These are phyloP conservation scores for Collichthys lucidus DNA, from an alignment of 2,113 vertebrate species.

Conservation along the genomic window DNA sequence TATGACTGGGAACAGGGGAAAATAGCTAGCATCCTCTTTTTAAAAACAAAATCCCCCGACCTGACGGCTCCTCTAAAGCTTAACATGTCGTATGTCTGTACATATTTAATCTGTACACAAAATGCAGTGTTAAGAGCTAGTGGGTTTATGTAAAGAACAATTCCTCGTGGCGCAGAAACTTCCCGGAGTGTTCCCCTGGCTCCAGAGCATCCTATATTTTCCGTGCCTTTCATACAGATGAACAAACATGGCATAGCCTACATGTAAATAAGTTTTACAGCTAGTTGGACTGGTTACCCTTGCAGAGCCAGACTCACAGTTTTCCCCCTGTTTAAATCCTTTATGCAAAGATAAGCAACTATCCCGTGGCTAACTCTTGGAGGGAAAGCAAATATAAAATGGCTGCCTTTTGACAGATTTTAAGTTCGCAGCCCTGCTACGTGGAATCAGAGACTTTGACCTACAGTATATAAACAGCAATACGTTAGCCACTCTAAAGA, in stretches of 20 bases:
- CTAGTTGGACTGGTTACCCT: neutral
- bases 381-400: neutral
- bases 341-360: neutral
- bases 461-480: no score
- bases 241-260: neutral
- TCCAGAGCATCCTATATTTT: neutral
- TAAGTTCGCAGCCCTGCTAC: no score
- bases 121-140: neutral
- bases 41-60: neutral
- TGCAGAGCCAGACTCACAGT: neutral
- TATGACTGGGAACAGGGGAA: neutral
- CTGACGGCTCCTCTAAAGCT: neutral
- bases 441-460: no score
- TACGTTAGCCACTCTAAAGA: no score
- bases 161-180: neutral
- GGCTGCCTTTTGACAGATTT: neutral
- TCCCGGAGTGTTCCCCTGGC: neutral
- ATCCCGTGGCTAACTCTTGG: neutral
- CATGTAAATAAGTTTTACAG: neutral
- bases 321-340: neutral
- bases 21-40: neutral
- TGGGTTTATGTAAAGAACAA: neutral
- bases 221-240: neutral
- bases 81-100: neutral
- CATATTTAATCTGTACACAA: neutral